Evolutionary conservation across 2,797 vertebrate genomes (phyloP), one percentile per base, ranked within the genome.

Genomic region (Parauchenoglanis ngamensis): DNA sequence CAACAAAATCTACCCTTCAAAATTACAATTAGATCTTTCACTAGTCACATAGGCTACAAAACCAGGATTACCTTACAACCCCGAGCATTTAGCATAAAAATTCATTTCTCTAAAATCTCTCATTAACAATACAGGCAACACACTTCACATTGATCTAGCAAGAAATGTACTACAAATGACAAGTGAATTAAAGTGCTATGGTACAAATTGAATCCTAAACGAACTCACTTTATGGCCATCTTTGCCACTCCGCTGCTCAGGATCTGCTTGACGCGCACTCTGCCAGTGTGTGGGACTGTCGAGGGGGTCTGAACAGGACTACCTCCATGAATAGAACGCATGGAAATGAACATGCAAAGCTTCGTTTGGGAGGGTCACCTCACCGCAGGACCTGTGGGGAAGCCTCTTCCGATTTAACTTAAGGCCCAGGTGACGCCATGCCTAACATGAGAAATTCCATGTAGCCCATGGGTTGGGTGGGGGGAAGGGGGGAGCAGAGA

Each of bases 1-100:
- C 97, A 99, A 94, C 95, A 96, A 93, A 97, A 98, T 93, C 97
- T 98, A 93, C 94, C 96, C 97, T 97, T 98, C 97, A 98, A 97
- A 97, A 97, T 96, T 97, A 95, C 94, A 96, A 96, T 92, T 91
- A 94, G 95, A 95, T 95, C 95, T 95, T 94, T 95, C 87, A 91
- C 90, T 79, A 81, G 85, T 91, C 84, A 88, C 79, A 86, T 73
- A 79, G 80, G 46, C 79, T 79, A 82, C 67, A 73, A 83, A 87
- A 85, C 49, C 84, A 46, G 49, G 21, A 65, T 57, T 3, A 83
- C 49, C 52, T 25, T 85, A 67, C 77, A 88, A 80, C 49, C 17
- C 59, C 23, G 5, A 63, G 25, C 40, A 76, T 13, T 65, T 63
- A 7, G 10, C n/a, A 70, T n/a, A 40, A 35, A n/a, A 73, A 59